These are phyloP conservation scores for Caenorhabditis japonica DNA, from an alignment of 2,888 invertebrate species.

Conservation along the genomic window DNA sequence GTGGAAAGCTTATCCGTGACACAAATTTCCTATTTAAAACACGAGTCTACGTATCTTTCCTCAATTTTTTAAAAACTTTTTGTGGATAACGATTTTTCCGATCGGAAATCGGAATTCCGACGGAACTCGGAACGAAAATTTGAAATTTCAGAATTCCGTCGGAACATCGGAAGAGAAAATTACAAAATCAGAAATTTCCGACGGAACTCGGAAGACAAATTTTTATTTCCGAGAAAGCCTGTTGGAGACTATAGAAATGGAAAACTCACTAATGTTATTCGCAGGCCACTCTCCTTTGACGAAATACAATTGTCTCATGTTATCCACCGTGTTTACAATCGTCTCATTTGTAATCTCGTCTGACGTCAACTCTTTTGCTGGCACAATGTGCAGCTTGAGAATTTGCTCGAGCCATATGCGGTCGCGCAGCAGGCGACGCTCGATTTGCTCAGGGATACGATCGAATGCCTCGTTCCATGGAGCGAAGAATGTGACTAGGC, in stretches of 20 bases:
- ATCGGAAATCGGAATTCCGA: too few species aligned
- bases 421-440: constrained; percentile 75
- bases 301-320: constrained; percentile 76
- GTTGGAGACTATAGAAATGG: too few species aligned
- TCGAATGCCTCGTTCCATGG: constrained; percentile 78
- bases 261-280: constrained; percentile 76
- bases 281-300: constrained; percentile 77
- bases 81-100: too few species aligned
- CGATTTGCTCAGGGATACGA: constrained; percentile 77
- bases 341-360: constrained; percentile 77
- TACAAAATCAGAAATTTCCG: too few species aligned
- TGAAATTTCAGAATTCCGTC: not conserved
- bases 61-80: too few species aligned
- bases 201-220: too few species aligned
- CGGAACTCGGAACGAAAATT: too few species aligned
- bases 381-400: constrained; percentile 77
- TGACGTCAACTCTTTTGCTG: constrained; percentile 76
- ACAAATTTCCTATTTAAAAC: too few species aligned
- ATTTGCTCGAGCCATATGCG: constrained; percentile 77
- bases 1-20: too few species aligned
- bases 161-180: too few species aligned
- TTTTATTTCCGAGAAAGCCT: too few species aligned
- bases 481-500: constrained; percentile 77
- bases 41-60: too few species aligned
- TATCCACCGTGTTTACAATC: constrained; percentile 76